Evolutionary conservation across 2,797 vertebrate species (phyloP).

Genomic region (Gallinago stenura): DNA sequence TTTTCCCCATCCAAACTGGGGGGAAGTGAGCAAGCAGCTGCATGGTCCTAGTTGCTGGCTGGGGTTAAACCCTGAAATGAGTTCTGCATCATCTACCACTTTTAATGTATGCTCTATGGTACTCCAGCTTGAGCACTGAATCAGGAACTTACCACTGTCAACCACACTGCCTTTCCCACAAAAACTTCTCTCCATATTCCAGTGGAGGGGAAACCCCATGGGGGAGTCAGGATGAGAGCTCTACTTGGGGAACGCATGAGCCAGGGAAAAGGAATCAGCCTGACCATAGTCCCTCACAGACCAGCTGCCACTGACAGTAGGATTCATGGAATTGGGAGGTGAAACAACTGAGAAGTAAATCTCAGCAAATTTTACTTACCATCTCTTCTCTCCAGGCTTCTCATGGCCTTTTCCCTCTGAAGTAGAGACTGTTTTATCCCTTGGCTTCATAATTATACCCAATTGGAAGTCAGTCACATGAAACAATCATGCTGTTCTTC

Average conservation of each 20-base stretch:
- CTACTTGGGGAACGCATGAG: not conserved
- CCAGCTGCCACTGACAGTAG: not conserved
- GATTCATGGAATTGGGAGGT: not conserved
- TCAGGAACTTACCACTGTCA: not conserved
- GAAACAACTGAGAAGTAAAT: not conserved
- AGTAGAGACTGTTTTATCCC: not conserved
- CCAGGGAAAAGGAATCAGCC: not conserved
- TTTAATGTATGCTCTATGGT: not conserved
- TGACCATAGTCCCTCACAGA: accelerated
- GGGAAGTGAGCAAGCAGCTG: not conserved
- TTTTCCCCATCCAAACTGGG: not conserved
- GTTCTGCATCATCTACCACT: not conserved
- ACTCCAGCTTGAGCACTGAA: not conserved
- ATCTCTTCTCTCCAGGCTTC: not conserved
- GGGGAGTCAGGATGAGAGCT: not conserved
- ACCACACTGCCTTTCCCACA: not conserved
- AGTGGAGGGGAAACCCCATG: not conserved
- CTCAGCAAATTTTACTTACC: not conserved
- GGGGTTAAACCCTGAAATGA: not conserved
- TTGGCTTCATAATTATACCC: not conserved
- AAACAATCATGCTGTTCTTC: not conserved
- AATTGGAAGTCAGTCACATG: not conserved
- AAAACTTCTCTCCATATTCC: not conserved
- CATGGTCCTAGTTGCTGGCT: not conserved
- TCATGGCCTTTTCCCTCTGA: not conserved